These are phyloP conservation scores for Pyrocoelia pectoralis DNA, from an alignment of 2,888 invertebrate species.

Conservation along the genomic window DNA sequence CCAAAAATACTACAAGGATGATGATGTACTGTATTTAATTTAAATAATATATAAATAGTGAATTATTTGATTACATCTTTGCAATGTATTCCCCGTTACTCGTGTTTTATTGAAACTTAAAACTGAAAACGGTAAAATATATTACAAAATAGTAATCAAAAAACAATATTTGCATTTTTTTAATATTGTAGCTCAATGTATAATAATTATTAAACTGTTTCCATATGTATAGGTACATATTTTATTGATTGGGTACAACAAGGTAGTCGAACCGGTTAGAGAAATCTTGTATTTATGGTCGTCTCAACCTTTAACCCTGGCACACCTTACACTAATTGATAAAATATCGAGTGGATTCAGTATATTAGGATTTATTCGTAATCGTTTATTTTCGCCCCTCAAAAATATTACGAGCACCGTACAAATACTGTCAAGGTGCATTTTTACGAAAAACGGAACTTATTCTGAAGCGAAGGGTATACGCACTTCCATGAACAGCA, in stretches of 20 bases:
- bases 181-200: slow-evolving; percentile 28
- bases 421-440: too few species aligned
- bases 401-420: slow-evolving; percentile 6
- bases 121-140: slow-evolving; percentile 24
- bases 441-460: too few species aligned
- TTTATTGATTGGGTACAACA: slow-evolving; percentile 38
- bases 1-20: too few species aligned
- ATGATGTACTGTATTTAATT: neutral
- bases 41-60: neutral
- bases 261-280: slow-evolving; percentile 35
- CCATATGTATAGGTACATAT: slow-evolving; percentile 33
- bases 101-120: slow-evolving; percentile 15
- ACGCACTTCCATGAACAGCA: slow-evolving; percentile 40
- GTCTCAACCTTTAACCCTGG: slow-evolving; percentile 48
- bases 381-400: slow-evolving; percentile 38
- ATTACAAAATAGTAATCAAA: slow-evolving; percentile 18
- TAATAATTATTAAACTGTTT: slow-evolving; percentile 37
- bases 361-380: slow-evolving; percentile 48
- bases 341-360: slow-evolving; percentile 52
- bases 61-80: slow-evolving; percentile 3
- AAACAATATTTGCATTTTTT: slow-evolving; percentile 30
- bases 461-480: slow-evolving; percentile 20
- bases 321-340: slow-evolving; percentile 54
- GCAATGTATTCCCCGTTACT: slow-evolving; percentile 17
- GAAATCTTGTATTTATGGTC: slow-evolving; percentile 38